Percentiles rank a stretch among this genome's conserved stretches.
Conservation (phyloP, 2,113 vertebrate genomes). For the Podilymbus podiceps region DNA sequence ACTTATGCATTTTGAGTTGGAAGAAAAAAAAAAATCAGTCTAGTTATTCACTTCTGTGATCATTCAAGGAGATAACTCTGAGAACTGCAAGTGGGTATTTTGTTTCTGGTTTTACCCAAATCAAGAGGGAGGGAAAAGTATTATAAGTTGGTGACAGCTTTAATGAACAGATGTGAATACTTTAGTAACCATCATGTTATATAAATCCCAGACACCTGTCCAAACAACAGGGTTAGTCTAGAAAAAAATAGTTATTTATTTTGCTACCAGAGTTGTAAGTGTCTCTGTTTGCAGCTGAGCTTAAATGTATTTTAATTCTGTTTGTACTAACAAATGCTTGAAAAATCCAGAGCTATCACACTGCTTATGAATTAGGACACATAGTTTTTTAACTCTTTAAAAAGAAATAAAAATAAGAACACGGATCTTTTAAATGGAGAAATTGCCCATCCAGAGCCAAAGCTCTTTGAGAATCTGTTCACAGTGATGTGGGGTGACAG, state of each 20-base stretch:
- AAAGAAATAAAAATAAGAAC: background rate
- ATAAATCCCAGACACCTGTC: slow-evolving; percentile 6
- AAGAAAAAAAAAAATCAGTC: background rate
- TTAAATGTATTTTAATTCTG: slow-evolving; percentile 23
- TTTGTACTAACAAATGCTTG: background rate
- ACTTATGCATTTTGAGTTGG: background rate
- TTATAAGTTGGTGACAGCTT: background rate
- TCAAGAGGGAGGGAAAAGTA: background rate
- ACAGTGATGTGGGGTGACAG: background rate
- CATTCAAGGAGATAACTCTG: background rate
- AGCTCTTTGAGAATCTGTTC: background rate
- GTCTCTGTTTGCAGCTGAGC: slow-evolving; percentile 13
- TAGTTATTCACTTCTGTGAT: background rate
- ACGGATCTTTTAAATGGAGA: background rate
- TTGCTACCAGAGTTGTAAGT: background rate
- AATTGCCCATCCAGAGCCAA: background rate
- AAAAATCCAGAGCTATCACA: background rate
- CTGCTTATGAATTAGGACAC: background rate
- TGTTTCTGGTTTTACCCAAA: background rate
- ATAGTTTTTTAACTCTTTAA: background rate
- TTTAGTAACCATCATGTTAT: background rate
- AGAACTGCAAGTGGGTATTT: background rate
- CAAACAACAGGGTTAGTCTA: slow-evolving; percentile 1
- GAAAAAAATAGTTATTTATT: slow-evolving; percentile 7
- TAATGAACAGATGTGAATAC: background rate